Evolutionary conservation across 2,797 vertebrate genomes (phyloP).

Genomic region (Ciconia nigra): DNA sequence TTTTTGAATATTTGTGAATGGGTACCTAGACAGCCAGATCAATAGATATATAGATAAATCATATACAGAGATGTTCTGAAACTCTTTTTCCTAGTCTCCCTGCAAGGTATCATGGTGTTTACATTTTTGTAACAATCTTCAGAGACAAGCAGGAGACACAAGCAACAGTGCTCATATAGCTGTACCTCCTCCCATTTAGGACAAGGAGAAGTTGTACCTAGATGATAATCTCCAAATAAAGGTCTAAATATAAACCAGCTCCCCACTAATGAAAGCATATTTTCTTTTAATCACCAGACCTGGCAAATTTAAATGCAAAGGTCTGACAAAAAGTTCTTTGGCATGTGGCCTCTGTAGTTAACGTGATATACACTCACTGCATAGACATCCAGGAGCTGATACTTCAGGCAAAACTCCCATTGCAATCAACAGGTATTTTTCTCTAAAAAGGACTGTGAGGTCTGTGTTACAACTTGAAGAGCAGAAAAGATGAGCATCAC

Average conservation of each 20-base stretch:
- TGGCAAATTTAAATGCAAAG: not conserved
- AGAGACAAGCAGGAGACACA: not conserved
- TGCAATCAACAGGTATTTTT: not conserved
- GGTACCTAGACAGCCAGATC: not conserved
- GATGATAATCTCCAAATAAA: not conserved
- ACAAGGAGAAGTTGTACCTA: not conserved
- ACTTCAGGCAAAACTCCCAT: not conserved
- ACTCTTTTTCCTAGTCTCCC: not conserved
- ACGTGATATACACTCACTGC: not conserved
- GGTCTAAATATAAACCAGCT: not conserved
- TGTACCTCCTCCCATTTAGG: not conserved
- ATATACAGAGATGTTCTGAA: not conserved
- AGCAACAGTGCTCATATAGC: not conserved
- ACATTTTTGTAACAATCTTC: not conserved
- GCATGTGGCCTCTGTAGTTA: not conserved
- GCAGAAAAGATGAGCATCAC: not conserved
- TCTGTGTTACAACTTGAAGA: not conserved
- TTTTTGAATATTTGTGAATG: not conserved
- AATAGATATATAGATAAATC: not conserved
- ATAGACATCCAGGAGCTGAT: not conserved
- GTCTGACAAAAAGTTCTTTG: not conserved
- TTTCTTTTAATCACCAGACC: not conserved
- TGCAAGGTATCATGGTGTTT: not conserved
- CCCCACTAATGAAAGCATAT: not conserved
- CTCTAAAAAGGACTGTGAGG: not conserved